Conservation (phyloP, 2,888 invertebrate genomes). For the Exocentrus adspersus region DNA sequence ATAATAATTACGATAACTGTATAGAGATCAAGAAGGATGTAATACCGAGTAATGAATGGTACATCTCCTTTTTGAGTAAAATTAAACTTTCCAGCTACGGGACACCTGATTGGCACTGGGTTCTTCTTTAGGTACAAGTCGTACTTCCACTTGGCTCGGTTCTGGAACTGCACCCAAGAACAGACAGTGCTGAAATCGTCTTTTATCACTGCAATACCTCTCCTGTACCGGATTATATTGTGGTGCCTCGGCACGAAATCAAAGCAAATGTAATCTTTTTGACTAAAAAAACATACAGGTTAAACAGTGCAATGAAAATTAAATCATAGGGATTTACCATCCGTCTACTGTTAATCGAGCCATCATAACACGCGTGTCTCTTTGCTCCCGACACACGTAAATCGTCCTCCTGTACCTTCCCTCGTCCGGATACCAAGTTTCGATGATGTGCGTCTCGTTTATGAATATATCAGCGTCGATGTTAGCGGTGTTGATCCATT, state of each 20-base stretch:
- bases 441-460: conserved; percentile 96
- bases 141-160: conserved; percentile 86
- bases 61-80: conserved; percentile 93
- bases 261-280: conserved; percentile 97
- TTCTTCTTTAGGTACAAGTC: conserved; percentile 86
- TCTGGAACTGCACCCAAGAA: conserved; percentile 92
- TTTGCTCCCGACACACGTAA: conserved; percentile 93
- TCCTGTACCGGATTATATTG: conserved; percentile 91
- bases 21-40: conserved; percentile 1
- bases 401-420: conserved; percentile 88
- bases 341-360: conserved; percentile 96
- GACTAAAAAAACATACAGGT: conserved; percentile 77
- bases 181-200: conserved; percentile 93
- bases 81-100: conserved; percentile 95
- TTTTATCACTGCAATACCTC: conserved; percentile 87
- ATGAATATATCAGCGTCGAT: conserved; percentile 94
- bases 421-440: conserved; percentile 94
- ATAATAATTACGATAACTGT: neutral
- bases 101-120: conserved; percentile 92
- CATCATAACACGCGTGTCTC: conserved; percentile 94
- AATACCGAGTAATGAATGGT: conserved; percentile 79
- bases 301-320: no score
- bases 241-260: conserved; percentile 96
- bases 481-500: conserved; percentile 98
- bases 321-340: no score